Percentiles rank a stretch among this genome's conserved stretches.
These are phyloP conservation scores for Catalaphyllia jardinei DNA, from an alignment of 64 coral and sea anemone species.

Conservation along the genomic window DNA sequence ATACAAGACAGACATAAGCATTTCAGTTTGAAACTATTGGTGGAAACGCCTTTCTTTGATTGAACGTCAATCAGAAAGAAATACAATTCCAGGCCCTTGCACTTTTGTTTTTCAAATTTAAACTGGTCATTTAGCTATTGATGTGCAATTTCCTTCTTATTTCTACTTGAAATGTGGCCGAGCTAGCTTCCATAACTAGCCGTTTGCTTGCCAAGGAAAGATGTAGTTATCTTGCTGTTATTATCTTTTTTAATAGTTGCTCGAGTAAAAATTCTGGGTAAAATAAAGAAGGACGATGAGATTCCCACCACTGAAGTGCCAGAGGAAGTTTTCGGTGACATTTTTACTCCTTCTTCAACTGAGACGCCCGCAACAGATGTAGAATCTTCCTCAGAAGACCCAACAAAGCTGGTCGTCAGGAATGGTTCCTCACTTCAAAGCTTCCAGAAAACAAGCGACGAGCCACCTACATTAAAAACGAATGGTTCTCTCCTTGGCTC, in stretches of 20 bases:
- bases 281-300: background rate
- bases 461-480: background rate
- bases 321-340: background rate
- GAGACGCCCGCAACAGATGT: too few relatives aligned
- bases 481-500: background rate
- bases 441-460: background rate
- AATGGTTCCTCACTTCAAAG: background rate
- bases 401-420: background rate
- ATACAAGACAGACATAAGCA: too few relatives aligned
- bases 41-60: too few relatives aligned
- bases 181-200: too few relatives aligned
- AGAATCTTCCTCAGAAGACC: background rate
- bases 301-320: background rate
- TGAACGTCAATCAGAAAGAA: too few relatives aligned
- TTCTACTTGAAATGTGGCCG: too few relatives aligned
- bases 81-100: too few relatives aligned
- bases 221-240: background rate
- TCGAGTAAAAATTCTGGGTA: conserved; percentile 24
- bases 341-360: background rate
- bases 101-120: too few relatives aligned
- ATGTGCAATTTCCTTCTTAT: too few relatives aligned
- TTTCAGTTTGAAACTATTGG: too few relatives aligned
- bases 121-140: too few relatives aligned
- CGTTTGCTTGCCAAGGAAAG: too few relatives aligned
- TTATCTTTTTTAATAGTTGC: conserved; percentile 6